Base-by-base conservation (phyloP, 2,888 invertebrate species). In the Campoplex capitator region DNA sequence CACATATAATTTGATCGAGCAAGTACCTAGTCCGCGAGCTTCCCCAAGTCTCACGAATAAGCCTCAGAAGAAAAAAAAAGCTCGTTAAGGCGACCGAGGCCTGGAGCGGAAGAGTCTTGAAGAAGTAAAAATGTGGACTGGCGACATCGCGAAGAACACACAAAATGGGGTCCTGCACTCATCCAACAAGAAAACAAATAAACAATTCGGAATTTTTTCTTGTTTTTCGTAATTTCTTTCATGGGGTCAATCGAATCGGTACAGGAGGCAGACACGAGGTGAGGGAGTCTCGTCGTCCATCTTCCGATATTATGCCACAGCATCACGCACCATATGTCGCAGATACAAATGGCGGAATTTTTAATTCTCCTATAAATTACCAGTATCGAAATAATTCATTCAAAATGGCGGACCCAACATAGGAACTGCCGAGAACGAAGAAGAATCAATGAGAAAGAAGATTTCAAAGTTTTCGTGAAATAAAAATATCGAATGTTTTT, bases 1-100 rank as follows among this genome's bases (percentile, higher is more conserved):
- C 78, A 58, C 82, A 58, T 85, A 62, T 76, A 84, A 86, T 86
- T 86, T 81, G 86, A 84, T 86, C 80, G 84, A 86, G 86, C 76
- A 81, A 84, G 78, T 79, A 23, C 71, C 79, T 23, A 68, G 81
- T 23, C 23, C 73, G 77, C 58, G 73, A 77, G 74, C 70, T 70
- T 71, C 35, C 51, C 70, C 62, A 16, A 51, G 42, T 83, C 75
- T 71, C 65, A 67, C 65, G 83, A 65, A 71, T 83, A 56, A 58
- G 45, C 42, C 35, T 58, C 23, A 23, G 65, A 58, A 87, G 82
- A 23, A 86, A 87, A 85, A 85, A 86, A 87, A 87, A 85, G 85
- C 85, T 85, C 85, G 85, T 85, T 87, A 85, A 83, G 85, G 23
- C 23, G 56, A 76, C 75, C 62, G 78, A 62, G 54, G 84, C 84